These are phyloP conservation scores for Bradypodion pumilum DNA, from an alignment of 2,797 vertebrate species.

Conservation along the genomic window DNA sequence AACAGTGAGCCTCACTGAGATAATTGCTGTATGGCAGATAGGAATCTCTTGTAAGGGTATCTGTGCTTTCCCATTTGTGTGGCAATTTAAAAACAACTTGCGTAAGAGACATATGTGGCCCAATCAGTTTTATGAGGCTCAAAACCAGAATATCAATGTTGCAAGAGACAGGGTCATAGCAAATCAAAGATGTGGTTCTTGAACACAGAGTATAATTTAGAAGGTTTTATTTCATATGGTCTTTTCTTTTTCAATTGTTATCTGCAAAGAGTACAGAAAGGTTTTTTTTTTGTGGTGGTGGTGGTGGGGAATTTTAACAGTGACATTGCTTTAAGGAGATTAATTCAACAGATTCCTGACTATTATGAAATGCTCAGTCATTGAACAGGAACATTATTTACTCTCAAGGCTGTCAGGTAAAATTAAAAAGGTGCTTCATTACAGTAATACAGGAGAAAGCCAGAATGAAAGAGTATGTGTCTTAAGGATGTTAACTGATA, in stretches of 20 bases:
- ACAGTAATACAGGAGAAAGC: background rate
- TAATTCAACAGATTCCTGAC: background rate
- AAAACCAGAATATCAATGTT: background rate
- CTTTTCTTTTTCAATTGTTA: background rate
- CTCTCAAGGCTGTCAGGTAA: constrained; percentile 10
- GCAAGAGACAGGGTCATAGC: background rate
- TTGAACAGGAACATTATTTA: constrained; percentile 27
- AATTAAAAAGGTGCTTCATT: constrained; percentile 36
- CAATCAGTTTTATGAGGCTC: constrained; percentile 13
- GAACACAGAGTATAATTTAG: background rate
- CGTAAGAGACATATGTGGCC: background rate
- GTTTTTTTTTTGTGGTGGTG: too few relatives aligned
- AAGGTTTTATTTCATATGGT: background rate
- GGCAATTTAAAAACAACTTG: background rate
- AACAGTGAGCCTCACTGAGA: background rate
- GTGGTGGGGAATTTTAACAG: constrained; percentile 12
- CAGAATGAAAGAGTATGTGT: constrained; percentile 5
- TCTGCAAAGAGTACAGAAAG: background rate
- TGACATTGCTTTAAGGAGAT: constrained; percentile 27
- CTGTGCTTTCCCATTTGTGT: background rate
- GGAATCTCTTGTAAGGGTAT: background rate
- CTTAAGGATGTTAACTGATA: constrained; percentile 35
- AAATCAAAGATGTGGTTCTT: constrained; percentile 15
- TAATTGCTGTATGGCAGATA: background rate
- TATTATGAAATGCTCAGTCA: constrained; percentile 14